These are phyloP conservation scores for Anguilla japonica DNA, from an alignment of 2,113 vertebrate genomes.

Conservation along the genomic window DNA sequence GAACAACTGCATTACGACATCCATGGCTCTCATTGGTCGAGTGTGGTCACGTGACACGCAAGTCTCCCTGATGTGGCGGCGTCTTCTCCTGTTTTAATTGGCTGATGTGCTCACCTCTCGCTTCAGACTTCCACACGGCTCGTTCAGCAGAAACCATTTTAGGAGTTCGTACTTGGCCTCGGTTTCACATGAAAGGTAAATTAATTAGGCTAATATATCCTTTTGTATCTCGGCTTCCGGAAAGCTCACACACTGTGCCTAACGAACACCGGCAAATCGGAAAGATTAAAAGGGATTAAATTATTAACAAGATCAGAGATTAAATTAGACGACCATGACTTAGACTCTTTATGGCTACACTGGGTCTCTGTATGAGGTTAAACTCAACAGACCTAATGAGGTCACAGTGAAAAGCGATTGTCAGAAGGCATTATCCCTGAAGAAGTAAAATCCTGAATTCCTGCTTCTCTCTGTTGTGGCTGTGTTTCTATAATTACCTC, in stretches of 20 bases:
- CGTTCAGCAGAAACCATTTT: not conserved
- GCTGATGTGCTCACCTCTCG: not conserved
- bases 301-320: constrained; percentile 1
- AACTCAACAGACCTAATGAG: not conserved
- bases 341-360: not conserved
- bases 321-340: not conserved
- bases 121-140: not conserved
- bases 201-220: not conserved
- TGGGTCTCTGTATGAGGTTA: not conserved
- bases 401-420: not conserved
- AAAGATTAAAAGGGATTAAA: constrained; percentile 1
- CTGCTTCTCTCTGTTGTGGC: not conserved
- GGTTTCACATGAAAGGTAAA: not conserved
- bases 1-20: not conserved
- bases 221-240: not conserved
- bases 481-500: not conserved
- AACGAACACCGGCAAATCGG: not conserved
- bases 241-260: not conserved
- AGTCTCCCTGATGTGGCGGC: not conserved
- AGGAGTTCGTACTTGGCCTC: not conserved
- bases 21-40: not conserved
- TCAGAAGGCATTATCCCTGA: not conserved
- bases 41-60: too few species aligned
- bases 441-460: not conserved
- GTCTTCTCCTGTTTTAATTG: not conserved